Percentiles rank a stretch among this genome's conserved stretches.
phyloP scores from a whole-genome alignment of 37 sponge, comb jelly and placozoan genomes.

The Amphimedon queenslandica region DNA sequence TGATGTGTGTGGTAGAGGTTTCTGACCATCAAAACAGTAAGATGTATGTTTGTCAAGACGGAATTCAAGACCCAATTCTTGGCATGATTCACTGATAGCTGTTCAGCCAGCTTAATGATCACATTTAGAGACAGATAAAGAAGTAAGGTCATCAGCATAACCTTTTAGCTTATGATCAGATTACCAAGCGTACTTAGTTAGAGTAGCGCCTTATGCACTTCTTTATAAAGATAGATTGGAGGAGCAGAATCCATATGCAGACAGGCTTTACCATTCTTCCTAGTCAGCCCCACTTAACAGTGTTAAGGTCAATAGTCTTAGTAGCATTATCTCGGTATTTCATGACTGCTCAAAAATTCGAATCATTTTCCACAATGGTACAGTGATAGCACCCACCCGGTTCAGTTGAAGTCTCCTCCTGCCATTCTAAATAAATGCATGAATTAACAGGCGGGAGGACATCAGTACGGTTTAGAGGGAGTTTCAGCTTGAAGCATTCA shows the following conservation, averaged over 20 bases:
- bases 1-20: not conserved
- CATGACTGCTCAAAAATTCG: not conserved
- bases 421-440: too few species aligned
- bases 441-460: not conserved
- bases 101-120: slow-evolving; percentile 5
- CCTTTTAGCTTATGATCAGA: not conserved
- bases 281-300: not conserved
- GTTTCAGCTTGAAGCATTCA: not conserved
- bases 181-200: not conserved
- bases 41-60: slow-evolving; percentile 16
- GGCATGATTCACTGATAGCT: not conserved
- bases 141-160: slow-evolving; percentile 8
- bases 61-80: slow-evolving; percentile 5
- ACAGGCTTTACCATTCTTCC: not conserved
- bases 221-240: not conserved
- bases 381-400: not conserved
- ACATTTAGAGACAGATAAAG: not conserved
- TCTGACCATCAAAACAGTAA: too few species aligned
- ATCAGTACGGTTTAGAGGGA: too few species aligned
- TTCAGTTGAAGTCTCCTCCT: not conserved
- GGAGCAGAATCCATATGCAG: not conserved
- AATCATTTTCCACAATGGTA: not conserved
- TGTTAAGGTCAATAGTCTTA: not conserved
- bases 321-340: not conserved
- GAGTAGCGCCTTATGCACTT: not conserved